Evolutionary conservation across 2,113 vertebrate species (phyloP), one percentile per base, ranked within the genome.

Genomic region (Geococcyx californianus): DNA sequence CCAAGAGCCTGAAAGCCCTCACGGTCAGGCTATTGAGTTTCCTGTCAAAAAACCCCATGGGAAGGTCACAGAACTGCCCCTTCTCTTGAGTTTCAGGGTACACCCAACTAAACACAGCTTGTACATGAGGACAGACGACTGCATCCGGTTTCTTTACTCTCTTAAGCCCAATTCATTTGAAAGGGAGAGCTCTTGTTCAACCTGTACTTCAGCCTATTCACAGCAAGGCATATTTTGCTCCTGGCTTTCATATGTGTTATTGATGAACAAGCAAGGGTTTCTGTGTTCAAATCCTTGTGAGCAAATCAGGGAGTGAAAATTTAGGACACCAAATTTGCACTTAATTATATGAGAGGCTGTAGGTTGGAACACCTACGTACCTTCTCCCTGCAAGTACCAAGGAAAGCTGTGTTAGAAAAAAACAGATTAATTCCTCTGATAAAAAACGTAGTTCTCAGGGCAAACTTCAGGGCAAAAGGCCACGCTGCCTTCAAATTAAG

Each of bases 271-370:
- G 76, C 49, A 55, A 69, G 36, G 17, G 13, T 68, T 92, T 87
- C 45, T 90, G 58, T 19, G 55, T 69, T 92, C 88, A 89, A 75
- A 91, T 69, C 80, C 38, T 44, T 77, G 83, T 23, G 76, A 86
- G 51, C 80, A 72, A 92, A 62, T 25, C 63, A 85, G 49, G 69
- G 81, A 90, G 26, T 20, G 38, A 94, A 92, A 78, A 94, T 90
- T 79, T 85, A 87, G 83, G 93, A 84, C 79, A 90, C 16, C 40
- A 75, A 89, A 95, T 96, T 92, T 95, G 76, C 86, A 95, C 90
- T 52, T 90, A 96, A 95, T 94, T 93, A 95, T 51, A 92, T 2
- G 80, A 96, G 66, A 93, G 52, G 83, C 73, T 93, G 96, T 86
- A 90, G 92, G 87, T n/a, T 94, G 91, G 29, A 94, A 93, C 90